Base-by-base conservation (phyloP, 1,140 invertebrate species). In the Pentalonia nigronervosa region DNA sequence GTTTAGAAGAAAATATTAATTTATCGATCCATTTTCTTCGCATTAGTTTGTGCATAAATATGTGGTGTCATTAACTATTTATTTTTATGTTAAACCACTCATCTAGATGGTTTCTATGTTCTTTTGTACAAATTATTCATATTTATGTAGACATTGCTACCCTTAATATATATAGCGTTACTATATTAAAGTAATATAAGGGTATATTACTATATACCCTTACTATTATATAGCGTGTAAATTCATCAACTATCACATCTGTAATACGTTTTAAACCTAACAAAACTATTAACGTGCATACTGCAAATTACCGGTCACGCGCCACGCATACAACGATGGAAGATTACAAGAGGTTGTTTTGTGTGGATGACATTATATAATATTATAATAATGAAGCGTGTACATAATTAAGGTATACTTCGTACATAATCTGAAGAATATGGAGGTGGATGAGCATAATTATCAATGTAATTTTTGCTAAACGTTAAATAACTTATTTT, bases 301-400 rank as follows among this genome's bases (percentile, higher is more conserved):
- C 25, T 60, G 2, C 25, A 60, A 60, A 50, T 50, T 60, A 60
- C 56, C 9, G 30, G 9, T 60, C 25, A 30, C 25, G 25, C 56
- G 17, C 25, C 9, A 41, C 41, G 25, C 25, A 60, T 60, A 60
- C 25, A 30, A 9, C 23, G 23, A 8, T 56, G 23, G 53, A 56
- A 23, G 23, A 21, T 56, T 41, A 36, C 36, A 89, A 25, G 87
- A 25, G 20, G 2, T 50, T n/a, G n/a, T 81, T 1, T 7, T 7
- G 34, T 90, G 23, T 56, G 53, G 14, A 56, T 90, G 50, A 60
- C 53, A 56, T 90, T 90, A 90, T 90, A 36, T 89, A 89, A 90
- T 56, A 25, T 60, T 41, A 41, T 34, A 50, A 84, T 84, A 23
- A 67, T 25, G 7, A 14, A 23, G 87, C 2, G 48, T 88, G 21